Base-by-base conservation (phyloP, 2,797 vertebrate species). In the Channallabes apus region DNA sequence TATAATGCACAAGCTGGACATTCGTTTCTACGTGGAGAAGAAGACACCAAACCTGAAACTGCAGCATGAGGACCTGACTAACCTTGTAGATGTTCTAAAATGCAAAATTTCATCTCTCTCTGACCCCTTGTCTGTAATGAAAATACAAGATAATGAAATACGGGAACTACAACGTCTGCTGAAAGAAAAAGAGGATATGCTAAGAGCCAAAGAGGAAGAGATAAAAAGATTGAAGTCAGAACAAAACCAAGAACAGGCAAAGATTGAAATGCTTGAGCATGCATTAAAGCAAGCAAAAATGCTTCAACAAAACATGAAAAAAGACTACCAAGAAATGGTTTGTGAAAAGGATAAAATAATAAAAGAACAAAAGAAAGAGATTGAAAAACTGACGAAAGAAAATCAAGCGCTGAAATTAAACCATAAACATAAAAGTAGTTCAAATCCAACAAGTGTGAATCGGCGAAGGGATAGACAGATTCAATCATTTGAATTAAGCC, bases 391-490 rank as follows among this genome's bases (percentile, higher is more conserved):
- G 46, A 58, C 1, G 32, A 58, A 58, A 32, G 51, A 76, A 58
- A 76, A 12, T 32, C 7, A 56, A 76, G 27, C 17, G 11, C 7
- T 58, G 73, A 58, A 76, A 58, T 58, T 27, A 18, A 46, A 75
- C 6, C 20, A 32, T 8, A 27, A 27, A 76, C 18, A 11, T 0
- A 58, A 76, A 54, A 27, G 18, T 8, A 29, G 14, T 4, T 0
- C 22, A 73, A 73, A 73, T 8, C 41, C 41, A 32, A 14, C 38
- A 24, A 14, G 11, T 2, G 14, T 2, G 38, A 72, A 0, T 12
- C 2, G 38, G 1, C 4, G 0, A 8, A 46, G 2, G 22, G 9
- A n/a, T 22, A 14, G 6, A n/a, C 0, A 0, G 14, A 46, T 22
- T 6, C 12, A 72, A 12, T 72, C 72, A 3, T 0, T 75, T 29